Evolutionary conservation across 2,888 invertebrate genomes (phyloP).

Genomic region (Volucella bombylans): DNA sequence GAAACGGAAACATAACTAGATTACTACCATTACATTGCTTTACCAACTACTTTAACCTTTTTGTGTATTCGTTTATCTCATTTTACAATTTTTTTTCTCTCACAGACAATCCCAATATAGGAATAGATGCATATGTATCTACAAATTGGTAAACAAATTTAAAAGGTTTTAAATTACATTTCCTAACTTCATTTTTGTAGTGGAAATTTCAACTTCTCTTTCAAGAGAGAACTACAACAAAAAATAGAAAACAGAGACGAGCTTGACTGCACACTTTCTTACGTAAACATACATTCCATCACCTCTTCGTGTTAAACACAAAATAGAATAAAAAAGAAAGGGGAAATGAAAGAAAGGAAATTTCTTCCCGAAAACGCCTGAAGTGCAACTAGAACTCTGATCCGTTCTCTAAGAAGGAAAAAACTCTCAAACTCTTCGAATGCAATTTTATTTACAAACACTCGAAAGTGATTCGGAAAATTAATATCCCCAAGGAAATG

Average conservation of each 20-base stretch:
- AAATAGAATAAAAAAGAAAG: neutral
- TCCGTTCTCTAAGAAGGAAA: constrained; percentile 44
- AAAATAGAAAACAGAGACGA: neutral
- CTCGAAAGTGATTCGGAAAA: constrained; percentile 73
- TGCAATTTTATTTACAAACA: constrained; percentile 73
- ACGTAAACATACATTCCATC: constrained; percentile 42
- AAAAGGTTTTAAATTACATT: constrained; percentile 53
- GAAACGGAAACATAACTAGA: too few species aligned
- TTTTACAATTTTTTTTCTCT: too few species aligned
- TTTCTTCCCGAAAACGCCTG: constrained; percentile 58
- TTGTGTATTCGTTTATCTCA: too few species aligned
- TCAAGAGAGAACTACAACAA: too few species aligned
- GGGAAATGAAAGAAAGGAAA: constrained; percentile 9
- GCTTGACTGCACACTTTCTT: constrained; percentile 39
- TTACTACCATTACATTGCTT: too few species aligned
- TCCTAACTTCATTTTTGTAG: constrained; percentile 39
- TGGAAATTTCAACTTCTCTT: too few species aligned
- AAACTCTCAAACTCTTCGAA: constrained; percentile 18
- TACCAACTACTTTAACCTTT: too few species aligned
- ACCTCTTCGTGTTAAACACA: constrained; percentile 33
- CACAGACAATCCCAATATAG: neutral
- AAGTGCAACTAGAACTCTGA: constrained; percentile 65
- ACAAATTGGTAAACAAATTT: constrained; percentile 16
- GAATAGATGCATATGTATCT: too few species aligned
- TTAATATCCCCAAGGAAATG: constrained; percentile 74